phyloP scores from a whole-genome alignment of 2,113 vertebrate genomes.

The Hepsetus odoe region DNA sequence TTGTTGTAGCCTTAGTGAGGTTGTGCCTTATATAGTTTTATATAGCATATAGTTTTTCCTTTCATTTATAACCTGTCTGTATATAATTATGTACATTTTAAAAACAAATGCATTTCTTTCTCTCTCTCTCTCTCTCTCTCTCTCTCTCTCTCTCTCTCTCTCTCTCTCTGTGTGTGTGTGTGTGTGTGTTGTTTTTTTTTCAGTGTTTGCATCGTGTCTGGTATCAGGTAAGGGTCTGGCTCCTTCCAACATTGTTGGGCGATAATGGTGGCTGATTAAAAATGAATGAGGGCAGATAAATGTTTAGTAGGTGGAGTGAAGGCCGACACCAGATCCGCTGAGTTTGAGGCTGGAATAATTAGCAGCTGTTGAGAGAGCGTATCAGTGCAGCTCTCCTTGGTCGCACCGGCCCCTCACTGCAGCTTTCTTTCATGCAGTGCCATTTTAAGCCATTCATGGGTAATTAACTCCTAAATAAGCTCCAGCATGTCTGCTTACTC shows the following conservation, averaged over 20 bases:
- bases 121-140: too few species aligned
- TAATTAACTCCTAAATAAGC: constrained; percentile 71
- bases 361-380: constrained; percentile 77
- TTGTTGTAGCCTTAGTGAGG: too few species aligned
- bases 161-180: constrained; percentile 29
- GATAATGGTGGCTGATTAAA: constrained; percentile 81
- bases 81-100: too few species aligned
- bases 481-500: constrained; percentile 48
- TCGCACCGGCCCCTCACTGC: constrained; percentile 58
- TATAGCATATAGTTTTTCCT: too few species aligned
- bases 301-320: constrained; percentile 78
- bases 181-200: constrained; percentile 51
- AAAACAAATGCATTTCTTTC: too few species aligned
- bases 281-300: constrained; percentile 77
- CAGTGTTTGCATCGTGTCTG: constrained; percentile 61
- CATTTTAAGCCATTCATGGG: constrained; percentile 61
- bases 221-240: constrained; percentile 71
- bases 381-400: constrained; percentile 65
- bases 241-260: constrained; percentile 75
- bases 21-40: too few species aligned
- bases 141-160: too few species aligned
- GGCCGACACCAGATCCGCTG: constrained; percentile 73
- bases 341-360: constrained; percentile 73
- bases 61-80: too few species aligned
- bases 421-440: constrained; percentile 39